phyloP scores from a whole-genome alignment of 2,888 invertebrate genomes.

The Tanypteryx hageni region DNA sequence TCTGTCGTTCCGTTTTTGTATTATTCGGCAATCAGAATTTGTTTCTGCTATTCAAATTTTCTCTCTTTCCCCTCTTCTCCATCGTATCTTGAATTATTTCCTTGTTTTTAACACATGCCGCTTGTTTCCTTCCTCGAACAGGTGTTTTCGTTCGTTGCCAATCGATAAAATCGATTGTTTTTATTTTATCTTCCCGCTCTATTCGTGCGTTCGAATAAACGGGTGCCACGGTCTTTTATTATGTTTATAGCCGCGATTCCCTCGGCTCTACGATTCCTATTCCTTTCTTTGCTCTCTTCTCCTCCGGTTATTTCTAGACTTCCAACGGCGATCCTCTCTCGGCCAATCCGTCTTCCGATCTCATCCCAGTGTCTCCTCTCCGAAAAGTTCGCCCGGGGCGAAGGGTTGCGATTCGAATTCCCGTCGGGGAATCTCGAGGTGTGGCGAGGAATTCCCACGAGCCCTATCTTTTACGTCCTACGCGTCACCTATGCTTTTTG shows the following conservation, averaged over 20 bases:
- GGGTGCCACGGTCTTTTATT: not conserved
- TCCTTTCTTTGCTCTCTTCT: not conserved
- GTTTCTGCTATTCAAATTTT: no score
- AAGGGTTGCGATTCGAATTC: not conserved
- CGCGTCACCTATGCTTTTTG: not conserved
- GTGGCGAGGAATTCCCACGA: not conserved
- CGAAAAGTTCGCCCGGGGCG: not conserved
- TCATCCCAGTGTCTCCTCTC: not conserved
- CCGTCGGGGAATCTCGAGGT: not conserved
- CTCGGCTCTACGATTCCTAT: not conserved
- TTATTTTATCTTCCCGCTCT: not conserved
- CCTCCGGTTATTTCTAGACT: not conserved
- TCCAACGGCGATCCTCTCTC: not conserved
- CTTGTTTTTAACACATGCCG: not conserved
- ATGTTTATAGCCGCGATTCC: not conserved
- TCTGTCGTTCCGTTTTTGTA: no score
- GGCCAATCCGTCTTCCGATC: not conserved
- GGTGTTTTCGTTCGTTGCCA: not conserved
- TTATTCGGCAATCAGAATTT: no score
- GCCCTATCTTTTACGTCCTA: not conserved
- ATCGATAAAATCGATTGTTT: not conserved
- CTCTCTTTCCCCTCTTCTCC: no score
- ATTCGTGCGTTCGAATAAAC: not conserved
- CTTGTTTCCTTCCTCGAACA: not conserved
- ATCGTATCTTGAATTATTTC: no score